A percentile compares a stretch with the other conserved stretches of the same genome.
These are phyloP conservation scores for Fragum fragum DNA, from an alignment of 2,888 invertebrate genomes.

Conservation along the genomic window DNA sequence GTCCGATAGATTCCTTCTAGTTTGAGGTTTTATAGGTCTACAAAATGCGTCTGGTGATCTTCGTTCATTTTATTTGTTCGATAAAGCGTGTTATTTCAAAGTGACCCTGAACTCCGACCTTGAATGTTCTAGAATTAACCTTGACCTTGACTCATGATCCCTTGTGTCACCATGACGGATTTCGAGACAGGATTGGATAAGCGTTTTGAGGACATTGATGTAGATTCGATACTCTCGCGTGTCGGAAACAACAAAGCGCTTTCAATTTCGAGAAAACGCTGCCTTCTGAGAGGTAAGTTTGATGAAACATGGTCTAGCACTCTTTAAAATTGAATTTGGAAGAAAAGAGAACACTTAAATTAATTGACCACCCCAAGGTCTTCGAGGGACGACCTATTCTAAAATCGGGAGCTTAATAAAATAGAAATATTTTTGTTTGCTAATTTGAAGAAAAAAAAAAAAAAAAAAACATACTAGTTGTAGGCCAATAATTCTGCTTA, in stretches of 20 bases:
- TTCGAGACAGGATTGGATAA: conserved; percentile 66
- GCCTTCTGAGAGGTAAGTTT: conserved; percentile 73
- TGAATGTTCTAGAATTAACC: neutral
- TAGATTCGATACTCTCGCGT: conserved; percentile 73
- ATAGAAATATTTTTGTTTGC: too few relatives aligned
- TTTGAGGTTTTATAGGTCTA: neutral
- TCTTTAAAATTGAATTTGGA: too few relatives aligned
- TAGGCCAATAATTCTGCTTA: too few relatives aligned
- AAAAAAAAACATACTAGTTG: too few relatives aligned
- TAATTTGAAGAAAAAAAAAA: too few relatives aligned
- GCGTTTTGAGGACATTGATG: conserved; percentile 72
- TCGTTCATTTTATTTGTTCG: neutral
- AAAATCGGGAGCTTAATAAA: too few relatives aligned
- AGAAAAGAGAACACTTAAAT: too few relatives aligned
- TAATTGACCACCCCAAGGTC: too few relatives aligned
- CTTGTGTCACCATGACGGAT: conserved; percentile 67
- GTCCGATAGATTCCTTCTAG: neutral
- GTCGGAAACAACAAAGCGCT: conserved; percentile 70
- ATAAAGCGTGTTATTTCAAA: neutral
- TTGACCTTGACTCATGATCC: conserved; percentile 21
- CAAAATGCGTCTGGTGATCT: neutral
- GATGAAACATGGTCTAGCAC: too few relatives aligned
- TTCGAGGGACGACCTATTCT: too few relatives aligned
- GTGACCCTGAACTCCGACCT: conserved; percentile 12
- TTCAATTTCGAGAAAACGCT: conserved; percentile 66